These are phyloP conservation scores for Antitype chi DNA, from an alignment of 2,888 invertebrate species.

Conservation along the genomic window DNA sequence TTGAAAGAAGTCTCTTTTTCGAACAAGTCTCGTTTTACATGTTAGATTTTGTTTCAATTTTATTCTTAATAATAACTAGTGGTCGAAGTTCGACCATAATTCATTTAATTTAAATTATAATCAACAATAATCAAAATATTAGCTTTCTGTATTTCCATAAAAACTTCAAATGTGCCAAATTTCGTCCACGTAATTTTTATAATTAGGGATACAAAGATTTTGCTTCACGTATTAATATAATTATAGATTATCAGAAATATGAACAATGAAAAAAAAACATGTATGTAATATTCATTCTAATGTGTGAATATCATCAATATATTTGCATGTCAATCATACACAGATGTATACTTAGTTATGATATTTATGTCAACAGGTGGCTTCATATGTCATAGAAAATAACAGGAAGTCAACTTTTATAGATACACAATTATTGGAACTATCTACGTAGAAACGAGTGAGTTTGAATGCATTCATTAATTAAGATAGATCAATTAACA, in stretches of 20 bases:
- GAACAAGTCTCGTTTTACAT: no score
- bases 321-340: conserved; percentile 26
- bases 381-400: conserved; percentile 67
- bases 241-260: neutral
- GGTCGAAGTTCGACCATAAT: no score
- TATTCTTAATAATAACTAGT: neutral
- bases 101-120: no score
- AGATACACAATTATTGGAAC: conserved; percentile 1
- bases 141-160: no score
- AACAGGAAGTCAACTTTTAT: conserved; percentile 33
- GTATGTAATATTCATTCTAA: neutral
- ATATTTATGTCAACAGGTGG: conserved; percentile 76
- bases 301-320: neutral
- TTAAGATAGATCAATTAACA: neutral
- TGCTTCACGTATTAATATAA: no score
- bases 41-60: neutral
- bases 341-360: conserved; percentile 41
- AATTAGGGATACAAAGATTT: no score
- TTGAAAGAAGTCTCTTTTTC: conserved; percentile 15
- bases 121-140: no score
- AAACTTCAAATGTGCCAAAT: no score
- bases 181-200: no score
- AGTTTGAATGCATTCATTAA: neutral
- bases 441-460: neutral
- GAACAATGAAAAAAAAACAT: neutral